Evolutionary conservation across 2,888 invertebrate species (phyloP).

Genomic region (Scaptomyza polygonia): DNA sequence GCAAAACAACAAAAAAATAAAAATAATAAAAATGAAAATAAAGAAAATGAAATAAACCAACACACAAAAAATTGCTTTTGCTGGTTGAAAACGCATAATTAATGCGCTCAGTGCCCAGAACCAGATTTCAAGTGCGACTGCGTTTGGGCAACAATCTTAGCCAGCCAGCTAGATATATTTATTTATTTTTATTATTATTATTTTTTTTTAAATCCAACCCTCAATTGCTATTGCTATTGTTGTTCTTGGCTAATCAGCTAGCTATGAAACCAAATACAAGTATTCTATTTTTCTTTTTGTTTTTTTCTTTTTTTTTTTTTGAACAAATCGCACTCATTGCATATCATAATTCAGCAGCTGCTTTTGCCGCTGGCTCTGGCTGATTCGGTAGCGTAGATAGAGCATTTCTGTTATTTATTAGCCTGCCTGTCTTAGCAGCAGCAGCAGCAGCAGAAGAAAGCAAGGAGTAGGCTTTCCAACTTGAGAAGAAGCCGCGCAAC

Average conservation of each 20-base stretch:
- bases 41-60: background rate
- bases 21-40: background rate
- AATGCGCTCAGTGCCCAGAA: conserved; percentile 79
- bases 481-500: conserved; percentile 48
- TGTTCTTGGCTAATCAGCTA: conserved; percentile 44
- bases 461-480: conserved; percentile 44
- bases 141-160: conserved; percentile 17
- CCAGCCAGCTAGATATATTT: background rate
- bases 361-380: conserved; percentile 35
- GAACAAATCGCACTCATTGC: conserved; percentile 17
- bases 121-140: conserved; percentile 69
- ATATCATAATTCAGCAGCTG: conserved; percentile 47
- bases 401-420: conserved; percentile 58
- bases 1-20: background rate
- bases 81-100: conserved; percentile 76
- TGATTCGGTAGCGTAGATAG: conserved; percentile 60
- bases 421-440: conserved; percentile 32
- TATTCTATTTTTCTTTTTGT: conserved; percentile 5
- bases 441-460: conserved; percentile 21
- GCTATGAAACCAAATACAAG: conserved; percentile 35
- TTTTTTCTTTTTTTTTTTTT: conserved; percentile 4
- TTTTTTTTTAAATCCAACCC: background rate
- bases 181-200: too few relatives aligned
- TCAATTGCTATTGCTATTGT: conserved; percentile 7
- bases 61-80: conserved; percentile 25